Evolutionary conservation across 23 tunicate genomes (phyloP).

Genomic region (Botrylloides violaceus): DNA sequence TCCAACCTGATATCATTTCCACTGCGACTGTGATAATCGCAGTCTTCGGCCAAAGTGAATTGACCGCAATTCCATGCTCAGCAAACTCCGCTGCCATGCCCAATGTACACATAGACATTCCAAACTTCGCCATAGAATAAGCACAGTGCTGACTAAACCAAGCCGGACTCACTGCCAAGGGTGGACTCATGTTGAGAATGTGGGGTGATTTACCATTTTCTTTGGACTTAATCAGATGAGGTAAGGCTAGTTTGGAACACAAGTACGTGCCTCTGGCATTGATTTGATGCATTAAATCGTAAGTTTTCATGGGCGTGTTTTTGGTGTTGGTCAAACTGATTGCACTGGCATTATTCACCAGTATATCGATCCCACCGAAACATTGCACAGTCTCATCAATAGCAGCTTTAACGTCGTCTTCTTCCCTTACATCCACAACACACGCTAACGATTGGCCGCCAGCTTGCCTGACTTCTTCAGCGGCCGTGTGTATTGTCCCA

Average conservation of each 20-base stretch:
- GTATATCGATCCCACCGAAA: constrained; percentile 47
- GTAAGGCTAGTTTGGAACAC: constrained; percentile 17
- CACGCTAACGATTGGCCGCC: constrained; percentile 38
- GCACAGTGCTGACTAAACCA: constrained; percentile 27
- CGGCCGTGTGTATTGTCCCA: constrained; percentile 53
- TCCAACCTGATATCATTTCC: constrained; percentile 24
- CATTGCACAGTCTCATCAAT: constrained; percentile 29
- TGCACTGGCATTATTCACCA: constrained; percentile 46
- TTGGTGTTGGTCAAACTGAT: constrained; percentile 23
- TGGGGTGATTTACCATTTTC: constrained; percentile 20
- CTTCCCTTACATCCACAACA: constrained; percentile 37
- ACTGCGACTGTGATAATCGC: constrained; percentile 34
- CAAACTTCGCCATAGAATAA: constrained; percentile 40
- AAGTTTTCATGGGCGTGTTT: constrained; percentile 26
- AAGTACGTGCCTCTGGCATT: constrained; percentile 34
- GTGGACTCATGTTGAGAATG: constrained; percentile 37
- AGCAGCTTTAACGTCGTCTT: constrained; percentile 27
- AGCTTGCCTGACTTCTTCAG: constrained; percentile 37
- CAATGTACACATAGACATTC: constrained; percentile 45
- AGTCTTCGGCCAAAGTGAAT: constrained; percentile 38
- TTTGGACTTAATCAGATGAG: constrained; percentile 17
- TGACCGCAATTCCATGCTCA: constrained; percentile 28
- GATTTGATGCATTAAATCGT: constrained; percentile 33
- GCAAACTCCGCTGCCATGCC: constrained; percentile 49
- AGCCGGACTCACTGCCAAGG: constrained; percentile 18